Percentiles rank a stretch among this genome's conserved stretches.
These are phyloP conservation scores for Helobdella robusta DNA, from an alignment of 2,888 invertebrate genomes.

Conservation along the genomic window DNA sequence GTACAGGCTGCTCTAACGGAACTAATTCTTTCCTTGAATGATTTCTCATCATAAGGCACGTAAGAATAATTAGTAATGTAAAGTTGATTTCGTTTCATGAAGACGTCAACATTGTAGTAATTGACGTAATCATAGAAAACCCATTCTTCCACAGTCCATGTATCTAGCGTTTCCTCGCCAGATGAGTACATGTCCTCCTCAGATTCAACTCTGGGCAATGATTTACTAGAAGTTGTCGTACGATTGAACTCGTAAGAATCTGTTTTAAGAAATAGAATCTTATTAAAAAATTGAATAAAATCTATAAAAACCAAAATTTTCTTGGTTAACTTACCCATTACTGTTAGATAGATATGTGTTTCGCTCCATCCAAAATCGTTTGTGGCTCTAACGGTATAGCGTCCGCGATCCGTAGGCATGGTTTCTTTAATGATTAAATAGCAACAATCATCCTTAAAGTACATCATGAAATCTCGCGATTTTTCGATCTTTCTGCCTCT, in stretches of 20 bases:
- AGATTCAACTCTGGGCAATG: not conserved
- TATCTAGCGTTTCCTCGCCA: constrained; percentile 23
- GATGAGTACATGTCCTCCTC: constrained; percentile 22
- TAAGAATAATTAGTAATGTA: constrained; percentile 7
- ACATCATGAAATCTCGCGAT: constrained; percentile 7
- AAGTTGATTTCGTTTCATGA: constrained; percentile 12
- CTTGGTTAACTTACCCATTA: constrained; percentile 10
- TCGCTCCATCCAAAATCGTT: constrained; percentile 10
- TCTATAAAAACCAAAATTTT: not conserved
- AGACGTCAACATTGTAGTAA: constrained; percentile 13
- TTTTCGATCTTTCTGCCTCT: constrained; percentile 5
- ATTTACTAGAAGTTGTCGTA: not conserved
- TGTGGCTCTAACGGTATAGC: constrained; percentile 6
- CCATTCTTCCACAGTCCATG: constrained; percentile 23
- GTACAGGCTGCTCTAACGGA: constrained; percentile 20
- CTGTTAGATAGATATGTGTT: constrained; percentile 20
- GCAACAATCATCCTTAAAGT: constrained; percentile 19
- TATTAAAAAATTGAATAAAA: not conserved
- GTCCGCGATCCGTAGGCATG: constrained; percentile 21
- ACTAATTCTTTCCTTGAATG: constrained; percentile 21
- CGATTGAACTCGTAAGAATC: not conserved
- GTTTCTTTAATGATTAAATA: constrained; percentile 9
- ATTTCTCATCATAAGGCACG: constrained; percentile 15
- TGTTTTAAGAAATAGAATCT: not conserved
- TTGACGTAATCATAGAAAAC: constrained; percentile 17